Conservation (phyloP, 2,113 vertebrate species). For the Burhinus oedicnemus region DNA sequence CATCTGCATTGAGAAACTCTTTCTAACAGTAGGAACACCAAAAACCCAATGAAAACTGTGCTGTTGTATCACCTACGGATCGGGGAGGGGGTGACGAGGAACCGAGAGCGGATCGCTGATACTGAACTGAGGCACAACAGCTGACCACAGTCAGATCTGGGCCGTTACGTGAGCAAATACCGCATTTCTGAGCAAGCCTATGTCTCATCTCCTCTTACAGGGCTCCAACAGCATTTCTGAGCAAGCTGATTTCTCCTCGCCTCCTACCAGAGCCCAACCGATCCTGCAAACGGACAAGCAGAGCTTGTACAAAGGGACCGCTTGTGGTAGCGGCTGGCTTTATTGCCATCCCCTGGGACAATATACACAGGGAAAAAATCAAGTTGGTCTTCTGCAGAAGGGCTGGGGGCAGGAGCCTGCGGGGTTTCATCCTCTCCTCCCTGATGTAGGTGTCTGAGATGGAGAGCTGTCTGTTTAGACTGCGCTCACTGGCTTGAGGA, state of each 20-base stretch:
- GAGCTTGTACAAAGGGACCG: not conserved
- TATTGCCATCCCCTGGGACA: not conserved
- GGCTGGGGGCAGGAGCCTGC: not conserved
- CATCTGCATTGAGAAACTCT: not conserved
- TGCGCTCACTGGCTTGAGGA: slow-evolving; percentile 69
- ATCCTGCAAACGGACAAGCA: accelerated
- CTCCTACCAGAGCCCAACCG: not conserved
- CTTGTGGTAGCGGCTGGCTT: not conserved
- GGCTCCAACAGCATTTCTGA: not conserved
- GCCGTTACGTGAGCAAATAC: not conserved
- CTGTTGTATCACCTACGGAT: accelerated
- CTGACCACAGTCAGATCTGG: not conserved
- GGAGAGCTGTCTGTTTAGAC: slow-evolving; percentile 64
- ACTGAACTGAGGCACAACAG: not conserved
- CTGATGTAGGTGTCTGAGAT: not conserved
- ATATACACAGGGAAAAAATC: accelerated
- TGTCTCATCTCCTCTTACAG: not conserved
- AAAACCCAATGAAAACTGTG: accelerated
- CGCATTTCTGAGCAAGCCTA: not conserved
- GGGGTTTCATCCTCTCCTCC: not conserved
- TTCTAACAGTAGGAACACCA: not conserved
- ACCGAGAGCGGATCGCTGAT: accelerated
- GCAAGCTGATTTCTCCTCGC: not conserved
- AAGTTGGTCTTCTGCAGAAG: not conserved
- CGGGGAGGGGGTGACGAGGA: not conserved